Conservation (phyloP, 64 coral and sea anemone species). For the Porites australiensis region DNA sequence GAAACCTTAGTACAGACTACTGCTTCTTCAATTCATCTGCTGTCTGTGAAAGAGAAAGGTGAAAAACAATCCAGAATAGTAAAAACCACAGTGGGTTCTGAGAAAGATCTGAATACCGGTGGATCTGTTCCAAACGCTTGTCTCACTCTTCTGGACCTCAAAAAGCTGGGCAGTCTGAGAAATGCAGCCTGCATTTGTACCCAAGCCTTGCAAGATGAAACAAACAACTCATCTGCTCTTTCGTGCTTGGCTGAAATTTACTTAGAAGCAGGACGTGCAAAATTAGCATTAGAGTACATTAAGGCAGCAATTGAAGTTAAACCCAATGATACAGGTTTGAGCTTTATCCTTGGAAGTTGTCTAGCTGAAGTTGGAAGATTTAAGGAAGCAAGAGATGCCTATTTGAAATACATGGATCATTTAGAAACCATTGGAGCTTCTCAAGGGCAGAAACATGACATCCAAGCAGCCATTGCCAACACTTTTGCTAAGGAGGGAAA, state of each 20-base stretch:
- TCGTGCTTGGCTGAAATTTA: constrained; percentile 66
- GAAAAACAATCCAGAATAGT: not conserved
- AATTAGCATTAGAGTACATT: constrained; percentile 44
- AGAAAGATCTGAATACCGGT: not conserved
- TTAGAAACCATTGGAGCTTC: not conserved
- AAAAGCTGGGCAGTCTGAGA: constrained; percentile 31
- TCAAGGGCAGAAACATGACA: not conserved
- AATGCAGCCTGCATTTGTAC: constrained; percentile 48
- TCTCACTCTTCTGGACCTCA: not conserved
- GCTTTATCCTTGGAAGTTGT: constrained; percentile 51
- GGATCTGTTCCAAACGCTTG: not conserved
- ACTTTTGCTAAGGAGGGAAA: not conserved
- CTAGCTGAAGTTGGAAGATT: constrained; percentile 23
- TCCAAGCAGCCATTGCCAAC: constrained; percentile 7
- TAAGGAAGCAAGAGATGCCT: constrained; percentile 44
- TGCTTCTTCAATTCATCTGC: not conserved
- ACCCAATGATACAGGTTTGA: constrained; percentile 23
- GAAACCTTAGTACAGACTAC: not conserved
- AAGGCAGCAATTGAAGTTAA: constrained; percentile 29
- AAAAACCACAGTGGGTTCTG: not conserved
- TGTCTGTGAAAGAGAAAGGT: not conserved
- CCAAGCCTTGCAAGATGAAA: constrained; percentile 32
- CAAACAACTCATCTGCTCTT: constrained; percentile 38
- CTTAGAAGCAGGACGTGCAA: constrained; percentile 24
- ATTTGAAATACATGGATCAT: constrained; percentile 29